Evolutionary conservation across 2,113 vertebrate species (phyloP).

Genomic region (Leptodactylus fuscus): DNA sequence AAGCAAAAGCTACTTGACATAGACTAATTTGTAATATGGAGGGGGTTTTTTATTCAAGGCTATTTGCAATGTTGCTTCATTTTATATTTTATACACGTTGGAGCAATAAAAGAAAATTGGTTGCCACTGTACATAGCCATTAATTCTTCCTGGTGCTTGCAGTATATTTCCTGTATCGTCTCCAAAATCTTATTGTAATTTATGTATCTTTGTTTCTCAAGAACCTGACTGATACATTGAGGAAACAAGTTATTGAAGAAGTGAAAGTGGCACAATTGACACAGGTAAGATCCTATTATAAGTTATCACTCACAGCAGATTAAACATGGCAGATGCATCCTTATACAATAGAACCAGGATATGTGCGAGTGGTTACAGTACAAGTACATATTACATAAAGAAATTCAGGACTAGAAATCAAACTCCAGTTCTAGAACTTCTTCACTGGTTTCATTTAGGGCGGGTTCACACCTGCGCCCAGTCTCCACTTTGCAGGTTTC

Average conservation of each 20-base stretch:
- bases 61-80: background rate
- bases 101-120: too few relatives aligned
- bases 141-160: background rate
- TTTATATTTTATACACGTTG: background rate
- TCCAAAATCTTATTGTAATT: background rate
- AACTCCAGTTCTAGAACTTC: too few relatives aligned
- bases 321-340: background rate
- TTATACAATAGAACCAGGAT: background rate
- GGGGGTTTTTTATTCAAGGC: too few relatives aligned
- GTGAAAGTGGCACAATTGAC: constrained; percentile 49
- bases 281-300: constrained; percentile 69
- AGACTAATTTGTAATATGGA: background rate
- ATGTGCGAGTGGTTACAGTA: too few relatives aligned
- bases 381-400: too few relatives aligned
- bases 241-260: constrained; percentile 64
- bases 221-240: constrained; percentile 65
- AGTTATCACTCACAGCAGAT: too few relatives aligned
- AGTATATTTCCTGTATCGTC: background rate
- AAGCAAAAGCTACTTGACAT: background rate
- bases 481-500: too few relatives aligned
- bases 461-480: too few relatives aligned
- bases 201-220: constrained; percentile 56
- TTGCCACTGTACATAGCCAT: too few relatives aligned
- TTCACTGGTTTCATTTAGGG: too few relatives aligned
- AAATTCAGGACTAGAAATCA: too few relatives aligned